Conservation (phyloP, 2,888 invertebrate genomes). For the Baccha elongata region DNA sequence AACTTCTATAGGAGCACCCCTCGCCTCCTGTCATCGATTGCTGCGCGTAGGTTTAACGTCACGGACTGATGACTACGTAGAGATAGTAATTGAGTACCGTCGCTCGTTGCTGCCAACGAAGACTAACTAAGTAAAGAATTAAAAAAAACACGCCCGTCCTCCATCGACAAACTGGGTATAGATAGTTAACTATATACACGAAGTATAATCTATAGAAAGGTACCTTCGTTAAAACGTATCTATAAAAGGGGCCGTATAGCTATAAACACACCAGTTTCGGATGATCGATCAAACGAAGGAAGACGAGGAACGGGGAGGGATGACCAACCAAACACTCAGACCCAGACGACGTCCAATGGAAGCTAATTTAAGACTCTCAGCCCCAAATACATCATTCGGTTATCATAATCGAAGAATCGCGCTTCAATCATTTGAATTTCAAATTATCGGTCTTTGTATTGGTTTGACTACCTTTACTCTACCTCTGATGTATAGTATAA, state of each 20-base stretch:
- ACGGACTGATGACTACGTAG: constrained; percentile 30
- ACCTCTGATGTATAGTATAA: constrained; percentile 12
- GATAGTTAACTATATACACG: constrained; percentile 22
- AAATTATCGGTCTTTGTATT: constrained; percentile 60
- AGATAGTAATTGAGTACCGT: constrained; percentile 69
- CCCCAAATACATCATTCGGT: constrained; percentile 71
- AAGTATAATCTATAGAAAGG: too few relatives aligned
- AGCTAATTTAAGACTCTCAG: constrained; percentile 69
- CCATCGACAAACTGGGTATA: constrained; percentile 46
- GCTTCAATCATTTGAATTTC: constrained; percentile 75
- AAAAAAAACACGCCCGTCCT: constrained; percentile 60
- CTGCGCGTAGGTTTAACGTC: constrained; percentile 54
- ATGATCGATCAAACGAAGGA: constrained; percentile 55
- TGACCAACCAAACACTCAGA: background rate
- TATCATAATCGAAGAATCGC: constrained; percentile 74
- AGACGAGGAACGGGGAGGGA: background rate
- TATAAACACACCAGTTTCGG: constrained; percentile 31
- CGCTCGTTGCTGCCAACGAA: constrained; percentile 33
- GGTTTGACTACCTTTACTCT: background rate
- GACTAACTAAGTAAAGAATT: constrained; percentile 21
- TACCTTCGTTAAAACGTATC: constrained; percentile 33
- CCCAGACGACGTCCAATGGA: constrained; percentile 47
- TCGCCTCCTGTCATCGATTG: constrained; percentile 59
- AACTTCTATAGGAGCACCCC: constrained; percentile 52
- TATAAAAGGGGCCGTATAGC: constrained; percentile 21